Conservation (phyloP, 2,113 vertebrate genomes). For the Struthidea cinerea region DNA sequence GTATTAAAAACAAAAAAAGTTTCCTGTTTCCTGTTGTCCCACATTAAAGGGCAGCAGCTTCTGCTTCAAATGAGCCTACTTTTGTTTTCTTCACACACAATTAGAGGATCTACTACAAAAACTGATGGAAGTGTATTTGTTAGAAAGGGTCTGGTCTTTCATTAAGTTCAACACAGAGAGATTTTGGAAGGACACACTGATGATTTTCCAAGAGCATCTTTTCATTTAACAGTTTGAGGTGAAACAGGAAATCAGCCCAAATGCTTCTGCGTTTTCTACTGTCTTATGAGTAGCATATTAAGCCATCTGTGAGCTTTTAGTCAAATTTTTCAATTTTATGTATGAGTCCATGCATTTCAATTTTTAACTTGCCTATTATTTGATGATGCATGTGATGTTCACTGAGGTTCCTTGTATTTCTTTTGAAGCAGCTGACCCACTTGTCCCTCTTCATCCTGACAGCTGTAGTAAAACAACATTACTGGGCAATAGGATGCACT, state of each 20-base stretch:
- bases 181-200: neutral
- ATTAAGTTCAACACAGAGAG: neutral
- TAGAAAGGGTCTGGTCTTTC: neutral
- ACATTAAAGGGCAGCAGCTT: neutral
- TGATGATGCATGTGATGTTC: neutral
- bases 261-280: neutral
- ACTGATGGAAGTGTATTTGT: neutral
- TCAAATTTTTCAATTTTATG: neutral
- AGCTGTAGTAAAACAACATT: neutral
- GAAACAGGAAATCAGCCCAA: neutral
- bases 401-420: neutral
- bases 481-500: neutral
- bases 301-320: neutral
- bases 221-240: neutral
- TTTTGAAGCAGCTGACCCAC: neutral
- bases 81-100: neutral
- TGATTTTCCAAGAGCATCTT: neutral
- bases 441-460: neutral
- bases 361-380: neutral
- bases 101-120: neutral
- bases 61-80: neutral
- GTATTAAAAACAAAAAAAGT: neutral
- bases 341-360: neutral
- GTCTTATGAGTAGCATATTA: neutral
- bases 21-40: neutral